Base-by-base conservation (phyloP, 2,888 invertebrate genomes). In the Phortica magna region DNA sequence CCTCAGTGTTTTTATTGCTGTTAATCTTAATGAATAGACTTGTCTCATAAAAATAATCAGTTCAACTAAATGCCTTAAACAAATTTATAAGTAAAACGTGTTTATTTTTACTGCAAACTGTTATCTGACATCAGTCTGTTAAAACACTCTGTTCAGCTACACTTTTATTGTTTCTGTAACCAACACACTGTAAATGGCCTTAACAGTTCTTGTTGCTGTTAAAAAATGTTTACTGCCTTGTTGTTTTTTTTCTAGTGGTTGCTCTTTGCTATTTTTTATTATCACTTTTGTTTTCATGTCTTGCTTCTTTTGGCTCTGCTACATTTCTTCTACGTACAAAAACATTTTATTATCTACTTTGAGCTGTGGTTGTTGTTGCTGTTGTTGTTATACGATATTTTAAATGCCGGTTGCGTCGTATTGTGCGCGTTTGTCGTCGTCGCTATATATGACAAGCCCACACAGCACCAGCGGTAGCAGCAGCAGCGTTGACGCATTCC, bases 381-480 rank as follows among this genome's bases (percentile, higher is more conserved):
- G 55, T 55, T 53, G 68, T 48, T 68, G 43, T 48, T 22, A 22
- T 22, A 64, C 31, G 17, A 31, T 64, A 64, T 71, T 71, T 71
- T 31, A 71, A 71, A 71, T 31, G 70, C 70, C 70, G 70, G 70
- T 71, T 71, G 55, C 70, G 70, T 71, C 22, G 70, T 42, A 17
- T 31, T 31, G 1, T n/a, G 10, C n/a, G 55, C n/a, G n/a, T 6
- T 55, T 2, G 55, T 61, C 61, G 22, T 61, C 22, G 17, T 61
- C 55, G 61, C 10, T 7, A 10, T 19, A 22, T 5, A 17, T 53
- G 70, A 53, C 70, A 71, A 71, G 70, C 70, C 70, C 70, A 71
- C 70, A 71, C 31, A 22, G 53, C 70, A 53, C 53, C 55, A 19
- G 19, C 2, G 5, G 48, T 1, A 5, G 57, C 57, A 57, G 14